Evolutionary conservation across 2,113 vertebrate genomes (phyloP), one percentile per base, ranked within the genome.

Genomic region (Shinisaurus crocodilurus): DNA sequence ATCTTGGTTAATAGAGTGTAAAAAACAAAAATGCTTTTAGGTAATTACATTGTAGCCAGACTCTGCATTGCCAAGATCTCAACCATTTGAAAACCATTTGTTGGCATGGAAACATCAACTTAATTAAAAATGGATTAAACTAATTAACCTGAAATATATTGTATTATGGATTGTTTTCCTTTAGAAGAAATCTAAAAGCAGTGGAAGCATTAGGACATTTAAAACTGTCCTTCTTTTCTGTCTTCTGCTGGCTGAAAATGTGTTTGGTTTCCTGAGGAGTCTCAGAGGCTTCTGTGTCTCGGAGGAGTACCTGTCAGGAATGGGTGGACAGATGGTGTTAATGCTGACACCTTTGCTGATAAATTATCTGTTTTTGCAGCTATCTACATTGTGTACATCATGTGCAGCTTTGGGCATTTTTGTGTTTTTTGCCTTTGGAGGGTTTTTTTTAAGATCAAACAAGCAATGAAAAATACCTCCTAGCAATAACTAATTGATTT

Each of bases 81-180:
- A 90, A 91, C 89, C 93, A 96, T 97, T 97, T 96, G 95, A 95
- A 96, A 97, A 50, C 89, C 96, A 97, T 97, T 97, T 97, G 96
- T 97, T 96, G 97, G 90, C 96, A 97, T 97, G 93, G 97, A 96
- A 97, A 97, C 94, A 92, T 95, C 87, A 95, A 82, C 91, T 95
- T 97, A 96, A 97, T 98, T 97, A 97, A 97, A 97, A 96, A 90
- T 97, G 90, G 75, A 97, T 97, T 97, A 96, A 97, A 95, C 87
- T 96, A 97, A 97, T 98, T 97, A 97, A 95, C 95, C 94, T 96
- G 96, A 98, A 97, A 94, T 93, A 95, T 95, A 94, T 95, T 92
- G 90, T 95, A 88, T 85, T 94, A 93, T 91, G 89, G 92, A 96
- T 88, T 94, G 89, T 94, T 97, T 96, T 85, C 86, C 96, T 95